Percentiles rank a stretch among this genome's conserved stretches.
phyloP scores from a whole-genome alignment of 2,113 vertebrate genomes.

The Tor tambroides region DNA sequence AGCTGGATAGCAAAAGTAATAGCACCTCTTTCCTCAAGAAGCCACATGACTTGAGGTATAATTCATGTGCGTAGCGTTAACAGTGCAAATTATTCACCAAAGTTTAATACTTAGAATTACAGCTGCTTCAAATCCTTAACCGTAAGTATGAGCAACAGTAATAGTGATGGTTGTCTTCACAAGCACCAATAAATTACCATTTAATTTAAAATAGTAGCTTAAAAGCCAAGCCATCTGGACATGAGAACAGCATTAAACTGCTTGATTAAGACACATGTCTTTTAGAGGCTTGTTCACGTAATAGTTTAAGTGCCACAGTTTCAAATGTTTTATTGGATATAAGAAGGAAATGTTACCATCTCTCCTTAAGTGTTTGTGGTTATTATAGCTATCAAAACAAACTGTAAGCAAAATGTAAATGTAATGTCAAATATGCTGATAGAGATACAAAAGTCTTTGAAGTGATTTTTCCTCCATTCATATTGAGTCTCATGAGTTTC shows the following conservation, averaged over 20 bases:
- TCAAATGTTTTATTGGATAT: constrained; percentile 3
- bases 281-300: neutral
- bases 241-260: neutral
- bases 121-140: neutral
- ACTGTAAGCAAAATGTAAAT: neutral
- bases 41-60: too few species aligned
- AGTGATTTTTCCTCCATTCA: neutral
- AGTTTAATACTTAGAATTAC: neutral
- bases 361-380: neutral
- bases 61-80: neutral
- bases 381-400: neutral
- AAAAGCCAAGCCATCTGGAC: constrained; percentile 30
- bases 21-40: too few species aligned
- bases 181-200: constrained; percentile 7
- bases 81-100: neutral
- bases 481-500: neutral
- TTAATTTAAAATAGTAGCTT: neutral
- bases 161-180: neutral
- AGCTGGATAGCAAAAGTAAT: too few species aligned
- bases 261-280: constrained; percentile 18
- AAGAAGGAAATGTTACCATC: constrained; percentile 1
- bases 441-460: neutral
- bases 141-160: neutral
- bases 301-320: neutral
- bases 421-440: neutral